Conservation (phyloP, 2,888 invertebrate species). For the Drosophila crucigera region DNA sequence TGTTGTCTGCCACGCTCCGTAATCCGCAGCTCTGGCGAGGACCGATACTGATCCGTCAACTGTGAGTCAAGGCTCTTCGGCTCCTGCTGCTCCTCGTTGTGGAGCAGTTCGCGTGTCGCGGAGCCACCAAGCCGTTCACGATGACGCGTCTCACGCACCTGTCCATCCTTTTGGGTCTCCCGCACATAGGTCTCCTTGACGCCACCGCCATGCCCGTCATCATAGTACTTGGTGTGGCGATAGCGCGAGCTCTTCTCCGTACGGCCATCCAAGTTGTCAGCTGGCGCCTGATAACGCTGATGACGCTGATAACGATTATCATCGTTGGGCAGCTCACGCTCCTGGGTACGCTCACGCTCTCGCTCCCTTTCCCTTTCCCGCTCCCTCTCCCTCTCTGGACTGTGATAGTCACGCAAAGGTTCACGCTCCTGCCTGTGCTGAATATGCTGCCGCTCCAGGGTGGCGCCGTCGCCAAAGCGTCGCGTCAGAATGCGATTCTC, state of each 20-base stretch:
- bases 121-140: conserved; percentile 85
- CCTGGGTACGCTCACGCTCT: not conserved
- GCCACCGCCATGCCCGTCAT: conserved; percentile 86
- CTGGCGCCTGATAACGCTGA: conserved; percentile 22
- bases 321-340: conserved; percentile 39
- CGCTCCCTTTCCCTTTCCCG: conserved; percentile 12
- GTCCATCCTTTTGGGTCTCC: conserved; percentile 85
- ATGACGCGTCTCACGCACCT: conserved; percentile 84
- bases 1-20: conserved; percentile 65
- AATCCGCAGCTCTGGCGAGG: conserved; percentile 87
- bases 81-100: conserved; percentile 84
- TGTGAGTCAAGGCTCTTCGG: conserved; percentile 90
- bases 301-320: conserved; percentile 69
- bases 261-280: conserved; percentile 43
- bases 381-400: conserved; percentile 55
- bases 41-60: conserved; percentile 86
- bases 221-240: conserved; percentile 83
- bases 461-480: conserved; percentile 82
- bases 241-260: conserved; percentile 82
- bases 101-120: conserved; percentile 35
- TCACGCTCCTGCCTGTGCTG: conserved; percentile 71
- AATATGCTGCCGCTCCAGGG: conserved; percentile 85
- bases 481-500: conserved; percentile 91
- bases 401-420: conserved; percentile 40
- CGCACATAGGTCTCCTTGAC: conserved; percentile 86